Base-by-base conservation (phyloP, 2,797 vertebrate genomes). In the Acipenser ruthenus region DNA sequence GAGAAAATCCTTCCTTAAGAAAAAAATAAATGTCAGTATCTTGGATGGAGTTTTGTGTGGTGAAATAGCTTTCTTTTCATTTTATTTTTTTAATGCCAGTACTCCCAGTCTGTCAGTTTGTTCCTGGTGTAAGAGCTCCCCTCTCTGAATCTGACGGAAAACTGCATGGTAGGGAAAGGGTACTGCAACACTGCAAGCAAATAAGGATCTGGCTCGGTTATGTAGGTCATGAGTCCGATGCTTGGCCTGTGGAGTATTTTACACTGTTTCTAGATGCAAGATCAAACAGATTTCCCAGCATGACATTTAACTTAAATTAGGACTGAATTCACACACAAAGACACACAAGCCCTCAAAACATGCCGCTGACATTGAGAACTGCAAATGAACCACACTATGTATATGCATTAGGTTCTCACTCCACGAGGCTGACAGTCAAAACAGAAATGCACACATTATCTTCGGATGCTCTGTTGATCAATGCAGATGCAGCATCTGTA, bases 111-210 rank as follows among this genome's bases (percentile, higher is more conserved):
- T 86, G 84, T 89, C 85, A 89, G 89, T 88, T 91, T 88, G 92
- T 80, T 52, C 69, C 87, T 90, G 83, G 93, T 94, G 91, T 91
- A 92, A 94, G 93, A 97, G 95, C 96, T 96, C 95, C 96, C 90
- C 95, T 92, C 89, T 89, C 90, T 96, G 96, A 88, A 86, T 61
- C 73, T 75, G 75, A 70, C 60, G 15, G 64, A 86, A 81, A 85
- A 88, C 87, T 94, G 80, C 90, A 90, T 63, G 72, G 66, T 62
- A 65, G 67, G 66, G 76, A 61, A 63, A 55, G 74, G 58, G 61
- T 62, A 67, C 72, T 78, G 73, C 78, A 74, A 72, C 13, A 65
- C 65, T 71, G 81, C 75, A 77, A 80, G 73, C 81, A 83, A 81
- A 75, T 75, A 73, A 80, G 77, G 74, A 73, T 65, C 48, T 70